These are phyloP conservation scores for Scylla paramamosain DNA, from an alignment of 1,140 invertebrate genomes.

Conservation along the genomic window DNA sequence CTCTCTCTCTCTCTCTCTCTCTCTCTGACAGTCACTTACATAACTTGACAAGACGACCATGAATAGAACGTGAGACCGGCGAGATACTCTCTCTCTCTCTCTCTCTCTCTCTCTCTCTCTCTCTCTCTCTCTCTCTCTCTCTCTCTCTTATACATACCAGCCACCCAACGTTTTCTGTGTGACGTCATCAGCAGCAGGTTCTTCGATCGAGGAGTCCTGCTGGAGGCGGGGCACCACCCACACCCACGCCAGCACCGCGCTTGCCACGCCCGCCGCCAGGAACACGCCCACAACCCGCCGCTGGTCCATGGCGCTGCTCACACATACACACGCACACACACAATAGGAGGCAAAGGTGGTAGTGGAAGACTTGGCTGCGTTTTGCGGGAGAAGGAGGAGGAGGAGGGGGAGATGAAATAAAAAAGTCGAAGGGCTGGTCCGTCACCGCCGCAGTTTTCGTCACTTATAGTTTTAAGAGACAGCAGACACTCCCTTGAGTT, in stretches of 20 bases:
- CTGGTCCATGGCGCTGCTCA: not conserved
- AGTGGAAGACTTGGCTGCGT: no score
- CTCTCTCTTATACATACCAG: not conserved
- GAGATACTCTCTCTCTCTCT: not conserved
- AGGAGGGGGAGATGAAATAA: not conserved
- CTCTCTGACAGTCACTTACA: not conserved
- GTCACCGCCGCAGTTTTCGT: no score
- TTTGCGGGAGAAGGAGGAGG: not conserved
- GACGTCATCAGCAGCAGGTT: not conserved
- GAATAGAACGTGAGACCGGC: not conserved
- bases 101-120: slow-evolving; percentile 18
- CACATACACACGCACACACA: no score
- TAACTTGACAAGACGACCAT: no score
- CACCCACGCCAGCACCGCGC: not conserved
- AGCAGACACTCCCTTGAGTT: not conserved
- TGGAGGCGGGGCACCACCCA: not conserved
- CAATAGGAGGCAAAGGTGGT: no score
- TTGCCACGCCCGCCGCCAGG: not conserved
- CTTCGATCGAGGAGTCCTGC: not conserved
- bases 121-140: not conserved
- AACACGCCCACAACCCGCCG: not conserved
- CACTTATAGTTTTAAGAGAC: not conserved
- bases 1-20: slow-evolving; percentile 20
- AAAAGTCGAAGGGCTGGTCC: not conserved
- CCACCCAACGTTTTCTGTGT: not conserved